These are phyloP conservation scores for Lophura swinhoii DNA, from an alignment of 2,797 vertebrate species.

Conservation along the genomic window DNA sequence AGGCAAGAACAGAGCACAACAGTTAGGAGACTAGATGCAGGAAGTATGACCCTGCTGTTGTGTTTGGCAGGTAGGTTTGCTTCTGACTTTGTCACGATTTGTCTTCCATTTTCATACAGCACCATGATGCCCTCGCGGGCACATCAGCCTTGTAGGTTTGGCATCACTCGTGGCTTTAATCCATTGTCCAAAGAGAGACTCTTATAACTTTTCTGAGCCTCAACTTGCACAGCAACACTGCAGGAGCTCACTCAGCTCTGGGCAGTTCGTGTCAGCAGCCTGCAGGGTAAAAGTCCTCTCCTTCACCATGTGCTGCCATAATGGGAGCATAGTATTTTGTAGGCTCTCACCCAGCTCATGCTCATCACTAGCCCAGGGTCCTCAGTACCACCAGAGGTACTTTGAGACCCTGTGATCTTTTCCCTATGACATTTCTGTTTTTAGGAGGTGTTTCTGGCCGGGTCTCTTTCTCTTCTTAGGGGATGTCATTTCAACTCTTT, in stretches of 20 bases:
- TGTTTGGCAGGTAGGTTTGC: not conserved
- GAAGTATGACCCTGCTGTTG: not conserved
- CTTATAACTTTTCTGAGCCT: not conserved
- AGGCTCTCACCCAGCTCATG: not conserved
- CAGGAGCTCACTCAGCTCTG: not conserved
- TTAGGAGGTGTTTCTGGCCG: not conserved
- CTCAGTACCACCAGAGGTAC: not conserved
- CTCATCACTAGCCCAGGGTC: not conserved
- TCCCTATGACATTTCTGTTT: not conserved
- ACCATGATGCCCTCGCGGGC: rapidly evolving
- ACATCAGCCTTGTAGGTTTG: not conserved
- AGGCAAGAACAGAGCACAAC: not conserved
- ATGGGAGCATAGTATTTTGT: not conserved
- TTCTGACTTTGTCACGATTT: not conserved
- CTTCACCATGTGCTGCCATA: not conserved
- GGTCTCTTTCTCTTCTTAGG: not conserved
- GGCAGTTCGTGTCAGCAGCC: not conserved
- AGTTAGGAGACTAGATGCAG: not conserved
- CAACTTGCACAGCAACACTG: not conserved
- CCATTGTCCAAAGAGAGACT: not conserved
- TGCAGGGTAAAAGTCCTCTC: not conserved
- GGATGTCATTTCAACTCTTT: not conserved
- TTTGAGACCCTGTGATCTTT: not conserved
- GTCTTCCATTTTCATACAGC: not conserved
- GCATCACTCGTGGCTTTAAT: not conserved